Conservation (phyloP, 2,888 invertebrate species). For the Leptinotarsa rubiginosa region DNA sequence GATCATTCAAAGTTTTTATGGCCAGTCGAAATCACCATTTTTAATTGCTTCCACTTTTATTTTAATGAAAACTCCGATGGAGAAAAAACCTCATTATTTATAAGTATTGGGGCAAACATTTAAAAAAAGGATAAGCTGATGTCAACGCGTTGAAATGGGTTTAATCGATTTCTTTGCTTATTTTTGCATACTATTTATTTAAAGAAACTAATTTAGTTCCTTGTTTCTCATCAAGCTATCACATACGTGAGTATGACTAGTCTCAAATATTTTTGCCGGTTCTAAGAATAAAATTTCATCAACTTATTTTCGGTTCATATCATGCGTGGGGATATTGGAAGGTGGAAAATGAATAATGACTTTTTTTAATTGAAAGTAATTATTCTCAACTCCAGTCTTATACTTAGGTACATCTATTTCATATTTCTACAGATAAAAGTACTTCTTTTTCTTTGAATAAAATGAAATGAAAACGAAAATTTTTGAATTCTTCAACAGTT, state of each 20-base stretch:
- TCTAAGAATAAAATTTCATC: not conserved
- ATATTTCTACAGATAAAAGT: too few species aligned
- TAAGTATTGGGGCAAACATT: not conserved
- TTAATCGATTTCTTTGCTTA: not conserved
- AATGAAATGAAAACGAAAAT: too few species aligned
- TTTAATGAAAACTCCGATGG: not conserved
- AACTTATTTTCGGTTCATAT: not conserved
- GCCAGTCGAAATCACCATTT: too few species aligned
- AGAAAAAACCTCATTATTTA: not conserved
- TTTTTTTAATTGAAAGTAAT: too few species aligned
- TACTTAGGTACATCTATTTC: too few species aligned
- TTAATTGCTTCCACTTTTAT: not conserved
- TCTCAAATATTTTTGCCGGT: not conserved
- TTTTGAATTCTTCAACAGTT: too few species aligned
- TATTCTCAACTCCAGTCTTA: too few species aligned
- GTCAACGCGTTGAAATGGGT: constrained; percentile 4
- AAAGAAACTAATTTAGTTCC: constrained; percentile 11
- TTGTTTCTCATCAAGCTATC: not conserved
- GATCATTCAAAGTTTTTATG: too few species aligned
- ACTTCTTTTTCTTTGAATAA: too few species aligned
- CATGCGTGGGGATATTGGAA: too few species aligned
- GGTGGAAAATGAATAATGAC: too few species aligned
- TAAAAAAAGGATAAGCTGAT: constrained; percentile 4
- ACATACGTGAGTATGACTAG: constrained; percentile 1
- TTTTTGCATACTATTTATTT: constrained; percentile 17